A percentile compares a stretch with the other conserved stretches of the same genome.
Evolutionary conservation across 1,140 invertebrate genomes (phyloP).

Genomic region (Zaprionus taronus): DNA sequence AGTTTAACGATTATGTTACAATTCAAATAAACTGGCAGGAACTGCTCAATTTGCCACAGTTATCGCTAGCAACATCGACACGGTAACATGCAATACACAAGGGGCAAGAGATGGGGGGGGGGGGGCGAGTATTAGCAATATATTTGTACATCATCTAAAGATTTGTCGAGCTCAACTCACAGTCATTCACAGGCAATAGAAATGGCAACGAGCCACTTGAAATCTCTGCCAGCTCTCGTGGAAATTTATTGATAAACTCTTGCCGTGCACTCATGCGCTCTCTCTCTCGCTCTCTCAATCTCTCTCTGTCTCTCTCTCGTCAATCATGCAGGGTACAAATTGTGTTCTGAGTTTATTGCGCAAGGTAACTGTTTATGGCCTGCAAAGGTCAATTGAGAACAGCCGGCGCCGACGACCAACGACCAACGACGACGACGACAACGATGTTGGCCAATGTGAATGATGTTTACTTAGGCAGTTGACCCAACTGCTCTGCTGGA

Average conservation of each 20-base stretch:
- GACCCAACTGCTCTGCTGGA: conserved; percentile 29
- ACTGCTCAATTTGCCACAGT: conserved; percentile 41
- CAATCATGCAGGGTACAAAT: conserved; percentile 40
- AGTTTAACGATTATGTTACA: conserved; percentile 48
- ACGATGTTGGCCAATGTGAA: conserved; percentile 20
- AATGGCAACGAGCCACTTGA: conserved; percentile 26
- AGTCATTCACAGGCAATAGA: conserved; percentile 49
- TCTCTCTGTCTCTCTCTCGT: conserved; percentile 1
- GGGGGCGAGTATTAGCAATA: conserved; percentile 7
- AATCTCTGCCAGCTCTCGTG: conserved; percentile 19
- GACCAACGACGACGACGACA: background rate
- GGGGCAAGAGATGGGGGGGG: background rate
- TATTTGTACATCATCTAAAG: conserved; percentile 30
- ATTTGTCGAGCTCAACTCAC: conserved; percentile 23
- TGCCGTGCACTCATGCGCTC: conserved; percentile 6
- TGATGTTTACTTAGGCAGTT: conserved; percentile 47
- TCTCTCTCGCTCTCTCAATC: background rate
- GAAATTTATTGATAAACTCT: conserved; percentile 26
- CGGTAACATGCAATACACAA: background rate
- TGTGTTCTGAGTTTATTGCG: conserved; percentile 21
- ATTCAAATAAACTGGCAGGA: conserved; percentile 41
- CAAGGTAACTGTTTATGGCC: conserved; percentile 39
- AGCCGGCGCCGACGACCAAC: background rate
- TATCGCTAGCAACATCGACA: conserved; percentile 5
- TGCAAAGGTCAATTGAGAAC: conserved; percentile 47